Conservation (phyloP, 2,113 vertebrate genomes). For the Urocynchramus pylzowi region DNA sequence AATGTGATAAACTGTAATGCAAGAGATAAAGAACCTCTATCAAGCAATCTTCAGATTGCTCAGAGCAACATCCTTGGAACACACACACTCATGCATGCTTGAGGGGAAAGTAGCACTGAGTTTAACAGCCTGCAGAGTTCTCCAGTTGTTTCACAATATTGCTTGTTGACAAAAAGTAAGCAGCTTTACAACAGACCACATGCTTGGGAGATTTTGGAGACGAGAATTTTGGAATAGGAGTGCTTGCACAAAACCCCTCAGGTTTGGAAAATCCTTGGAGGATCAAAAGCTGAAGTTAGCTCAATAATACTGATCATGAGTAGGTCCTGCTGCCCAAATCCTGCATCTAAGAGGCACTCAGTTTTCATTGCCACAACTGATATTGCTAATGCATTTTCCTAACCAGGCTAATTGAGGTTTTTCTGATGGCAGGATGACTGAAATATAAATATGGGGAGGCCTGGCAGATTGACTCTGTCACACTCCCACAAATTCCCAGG, state of each 20-base stretch:
- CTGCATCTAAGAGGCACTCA: not conserved
- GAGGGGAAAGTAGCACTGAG: not conserved
- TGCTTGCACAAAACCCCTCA: not conserved
- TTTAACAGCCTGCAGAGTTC: not conserved
- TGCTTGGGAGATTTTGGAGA: not conserved
- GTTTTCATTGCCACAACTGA: not conserved
- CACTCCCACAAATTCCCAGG: not conserved
- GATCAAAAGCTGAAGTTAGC: not conserved
- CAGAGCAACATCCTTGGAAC: not conserved
- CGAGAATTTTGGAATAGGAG: not conserved
- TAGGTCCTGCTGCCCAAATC: not conserved
- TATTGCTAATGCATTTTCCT: not conserved
- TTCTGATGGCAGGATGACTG: not conserved
- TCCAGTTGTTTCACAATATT: not conserved
- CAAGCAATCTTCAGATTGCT: not conserved
- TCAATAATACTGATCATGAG: not conserved
- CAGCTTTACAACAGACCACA: not conserved
- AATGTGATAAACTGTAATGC: conserved; percentile 2
- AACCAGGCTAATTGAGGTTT: not conserved
- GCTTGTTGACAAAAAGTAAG: not conserved
- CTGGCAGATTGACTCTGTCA: not conserved
- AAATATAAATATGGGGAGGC: not conserved
- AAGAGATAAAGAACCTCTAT: not conserved
- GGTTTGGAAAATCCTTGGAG: not conserved
- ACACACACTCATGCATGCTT: not conserved